Evolutionary conservation across 2,113 vertebrate genomes (phyloP).

Genomic region (Tetrax tetrax): DNA sequence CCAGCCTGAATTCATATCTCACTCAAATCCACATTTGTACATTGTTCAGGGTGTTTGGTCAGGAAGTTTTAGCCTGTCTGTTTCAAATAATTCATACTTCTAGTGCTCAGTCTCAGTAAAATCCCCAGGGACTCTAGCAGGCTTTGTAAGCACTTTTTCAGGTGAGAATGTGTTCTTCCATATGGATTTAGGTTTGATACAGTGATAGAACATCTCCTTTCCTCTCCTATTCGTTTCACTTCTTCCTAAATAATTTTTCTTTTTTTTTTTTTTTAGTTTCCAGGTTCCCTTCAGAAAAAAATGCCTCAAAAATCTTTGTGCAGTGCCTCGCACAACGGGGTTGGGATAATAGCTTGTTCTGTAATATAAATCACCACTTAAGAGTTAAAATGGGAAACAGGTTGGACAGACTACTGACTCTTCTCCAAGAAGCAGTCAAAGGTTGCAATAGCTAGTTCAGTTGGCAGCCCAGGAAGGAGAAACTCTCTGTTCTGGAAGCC

Average conservation of each 20-base stretch:
- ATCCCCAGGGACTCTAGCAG: not conserved
- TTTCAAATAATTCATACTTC: not conserved
- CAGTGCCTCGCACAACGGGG: not conserved
- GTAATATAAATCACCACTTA: not conserved
- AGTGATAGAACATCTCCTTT: not conserved
- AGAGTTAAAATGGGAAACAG: not conserved
- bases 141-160: not conserved
- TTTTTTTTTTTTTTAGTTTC: not conserved
- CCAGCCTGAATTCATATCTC: constrained; percentile 7
- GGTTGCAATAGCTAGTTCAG: not conserved
- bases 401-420: not conserved
- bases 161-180: not conserved
- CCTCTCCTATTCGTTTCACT: not conserved
- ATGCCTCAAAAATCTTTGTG: not conserved
- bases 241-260: not conserved
- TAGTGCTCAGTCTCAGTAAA: not conserved
- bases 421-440: not conserved
- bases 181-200: not conserved
- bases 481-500: not conserved
- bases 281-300: not conserved
- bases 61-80: not conserved
- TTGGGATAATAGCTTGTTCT: not conserved
- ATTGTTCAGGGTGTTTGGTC: not conserved
- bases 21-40: constrained; percentile 2
- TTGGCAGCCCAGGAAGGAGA: not conserved